Conservation (phyloP, 2,888 invertebrate genomes). For the Chloroclystis v-ata region DNA sequence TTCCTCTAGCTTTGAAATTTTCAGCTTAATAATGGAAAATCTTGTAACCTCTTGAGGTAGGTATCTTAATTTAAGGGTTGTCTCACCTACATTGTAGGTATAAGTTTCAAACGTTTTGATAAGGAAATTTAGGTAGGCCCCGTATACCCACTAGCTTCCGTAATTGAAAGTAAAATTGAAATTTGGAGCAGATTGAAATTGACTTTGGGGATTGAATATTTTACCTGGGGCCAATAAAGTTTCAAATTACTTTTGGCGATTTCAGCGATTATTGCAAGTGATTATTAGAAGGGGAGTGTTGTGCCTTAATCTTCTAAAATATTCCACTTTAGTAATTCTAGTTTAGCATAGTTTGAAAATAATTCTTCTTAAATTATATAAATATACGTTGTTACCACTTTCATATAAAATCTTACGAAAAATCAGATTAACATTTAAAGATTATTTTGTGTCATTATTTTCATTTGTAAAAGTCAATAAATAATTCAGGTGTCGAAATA, state of each 20-base stretch:
- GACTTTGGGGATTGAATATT: not conserved
- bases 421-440: no score
- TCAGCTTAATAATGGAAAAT: constrained; percentile 11
- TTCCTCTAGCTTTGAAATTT: constrained; percentile 1
- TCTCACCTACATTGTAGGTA: constrained; percentile 10
- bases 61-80: constrained; percentile 26
- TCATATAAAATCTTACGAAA: no score
- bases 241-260: not conserved
- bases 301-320: no score
- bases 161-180: constrained; percentile 19
- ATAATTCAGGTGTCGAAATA: no score
- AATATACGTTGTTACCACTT: no score
- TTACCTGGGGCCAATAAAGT: not conserved
- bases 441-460: no score
- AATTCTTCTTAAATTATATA: no score
- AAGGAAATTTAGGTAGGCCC: constrained; percentile 12
- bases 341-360: no score
- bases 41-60: constrained; percentile 12
- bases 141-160: constrained; percentile 8
- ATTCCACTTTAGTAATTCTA: no score
- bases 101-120: constrained; percentile 23
- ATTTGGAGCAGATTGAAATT: constrained; percentile 6
- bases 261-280: not conserved
- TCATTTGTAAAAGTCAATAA: no score
- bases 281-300: no score